Percentiles rank a stretch among this genome's conserved stretches.
These are phyloP conservation scores for Penaeus japonicus DNA, from an alignment of 1,140 invertebrate species.

Conservation along the genomic window DNA sequence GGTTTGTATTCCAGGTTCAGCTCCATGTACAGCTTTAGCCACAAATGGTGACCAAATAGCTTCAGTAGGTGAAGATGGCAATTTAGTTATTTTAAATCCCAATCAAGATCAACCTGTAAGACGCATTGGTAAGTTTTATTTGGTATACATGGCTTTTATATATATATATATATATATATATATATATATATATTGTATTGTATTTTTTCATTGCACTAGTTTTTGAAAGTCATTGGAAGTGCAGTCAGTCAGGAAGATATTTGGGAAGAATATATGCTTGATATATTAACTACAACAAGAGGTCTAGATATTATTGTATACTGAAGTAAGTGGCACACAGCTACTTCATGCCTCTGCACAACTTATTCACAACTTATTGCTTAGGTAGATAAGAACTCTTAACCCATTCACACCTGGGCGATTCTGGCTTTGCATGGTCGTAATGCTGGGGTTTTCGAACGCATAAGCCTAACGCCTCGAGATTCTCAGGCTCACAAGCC, in stretches of 20 bases:
- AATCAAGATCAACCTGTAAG: conserved; percentile 71
- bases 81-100: conserved; percentile 75
- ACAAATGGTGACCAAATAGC: conserved; percentile 52
- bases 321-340: no score
- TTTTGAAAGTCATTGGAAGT: background rate
- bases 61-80: conserved; percentile 83
- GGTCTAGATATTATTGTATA: background rate
- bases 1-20: background rate
- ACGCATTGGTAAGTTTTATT: conserved; percentile 69
- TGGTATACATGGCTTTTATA: no score
- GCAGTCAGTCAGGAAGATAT: background rate
- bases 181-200: no score
- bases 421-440: no score
- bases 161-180: no score
- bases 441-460: no score
- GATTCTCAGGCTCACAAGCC: no score
- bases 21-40: conserved; percentile 48
- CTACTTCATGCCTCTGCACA: no score
- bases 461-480: no score
- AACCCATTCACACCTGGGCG: no score
- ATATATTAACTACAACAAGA: background rate
- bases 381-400: no score
- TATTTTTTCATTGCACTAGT: background rate
- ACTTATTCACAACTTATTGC: no score
- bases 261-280: background rate